Conservation (phyloP, 2,888 invertebrate genomes). For the Phengaris alcon region DNA sequence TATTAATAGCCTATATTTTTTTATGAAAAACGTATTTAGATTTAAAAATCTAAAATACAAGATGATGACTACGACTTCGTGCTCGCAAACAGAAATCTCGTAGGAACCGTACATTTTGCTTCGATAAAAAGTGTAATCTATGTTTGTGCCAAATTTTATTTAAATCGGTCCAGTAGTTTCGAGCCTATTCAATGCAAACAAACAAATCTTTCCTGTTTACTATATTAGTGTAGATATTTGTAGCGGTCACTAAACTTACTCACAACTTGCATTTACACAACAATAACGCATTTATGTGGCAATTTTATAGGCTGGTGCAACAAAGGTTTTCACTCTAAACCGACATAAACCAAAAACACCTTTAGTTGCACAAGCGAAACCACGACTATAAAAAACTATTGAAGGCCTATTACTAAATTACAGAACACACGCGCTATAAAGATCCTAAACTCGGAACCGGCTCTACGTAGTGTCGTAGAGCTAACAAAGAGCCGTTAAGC, state of each 20-base stretch:
- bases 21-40: neutral
- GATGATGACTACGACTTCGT: no score
- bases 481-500: conserved; percentile 73
- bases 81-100: no score
- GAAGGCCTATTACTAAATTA: conserved; percentile 60
- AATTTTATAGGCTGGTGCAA: conserved; percentile 55
- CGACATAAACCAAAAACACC: conserved; percentile 74
- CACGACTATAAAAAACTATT: conserved; percentile 62
- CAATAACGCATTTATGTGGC: conserved; percentile 32
- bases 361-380: conserved; percentile 73
- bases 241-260: conserved; percentile 3
- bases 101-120: no score
- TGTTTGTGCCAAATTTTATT: no score
- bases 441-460: conserved; percentile 60
- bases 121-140: no score
- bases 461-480: conserved; percentile 51
- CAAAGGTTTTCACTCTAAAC: conserved; percentile 72
- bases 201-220: no score
- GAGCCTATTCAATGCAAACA: no score
- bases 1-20: no score
- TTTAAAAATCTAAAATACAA: neutral
- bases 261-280: conserved; percentile 15
- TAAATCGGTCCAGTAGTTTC: no score
- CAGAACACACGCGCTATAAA: conserved; percentile 66
- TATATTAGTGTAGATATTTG: no score